A percentile compares a stretch with the other conserved stretches of the same genome.
Evolutionary conservation across 2,797 vertebrate species (phyloP).

Genomic region (Eurystomus glaucurus): DNA sequence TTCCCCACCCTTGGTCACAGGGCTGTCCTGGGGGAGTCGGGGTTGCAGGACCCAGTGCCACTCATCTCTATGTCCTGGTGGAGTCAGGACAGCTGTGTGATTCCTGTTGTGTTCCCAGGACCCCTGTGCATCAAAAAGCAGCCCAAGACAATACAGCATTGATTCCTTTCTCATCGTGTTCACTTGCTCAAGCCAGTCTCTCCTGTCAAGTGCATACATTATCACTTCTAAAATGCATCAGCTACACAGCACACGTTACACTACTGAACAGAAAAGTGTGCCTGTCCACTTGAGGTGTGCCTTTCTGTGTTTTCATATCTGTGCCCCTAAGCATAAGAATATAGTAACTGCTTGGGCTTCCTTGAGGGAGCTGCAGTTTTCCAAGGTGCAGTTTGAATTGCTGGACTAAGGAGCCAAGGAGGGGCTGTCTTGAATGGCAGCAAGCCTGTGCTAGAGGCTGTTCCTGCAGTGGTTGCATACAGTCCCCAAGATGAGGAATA

Average conservation of each 20-base stretch:
- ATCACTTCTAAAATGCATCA: neutral
- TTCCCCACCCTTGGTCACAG: rapidly evolving
- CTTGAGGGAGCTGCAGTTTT: neutral
- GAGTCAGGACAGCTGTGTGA: neutral
- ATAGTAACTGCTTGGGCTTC: neutral
- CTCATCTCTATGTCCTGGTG: neutral
- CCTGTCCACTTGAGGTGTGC: neutral
- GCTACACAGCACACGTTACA: rapidly evolving
- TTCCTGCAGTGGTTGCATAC: rapidly evolving
- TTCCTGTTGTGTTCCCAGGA: neutral
- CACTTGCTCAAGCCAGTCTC: neutral
- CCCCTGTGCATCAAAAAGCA: neutral
- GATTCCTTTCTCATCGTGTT: neutral
- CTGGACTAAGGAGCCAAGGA: neutral
- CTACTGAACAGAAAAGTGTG: neutral
- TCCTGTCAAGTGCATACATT: neutral
- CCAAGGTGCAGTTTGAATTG: neutral
- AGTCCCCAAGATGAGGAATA: neutral
- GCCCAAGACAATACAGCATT: neutral
- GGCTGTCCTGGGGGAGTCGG: neutral
- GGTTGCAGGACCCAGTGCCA: rapidly evolving
- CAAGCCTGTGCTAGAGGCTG: neutral
- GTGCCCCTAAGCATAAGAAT: neutral
- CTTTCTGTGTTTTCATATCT: neutral
- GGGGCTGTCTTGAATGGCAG: neutral